phyloP scores from a whole-genome alignment of 2,113 vertebrate species.

The Oceanites oceanicus region DNA sequence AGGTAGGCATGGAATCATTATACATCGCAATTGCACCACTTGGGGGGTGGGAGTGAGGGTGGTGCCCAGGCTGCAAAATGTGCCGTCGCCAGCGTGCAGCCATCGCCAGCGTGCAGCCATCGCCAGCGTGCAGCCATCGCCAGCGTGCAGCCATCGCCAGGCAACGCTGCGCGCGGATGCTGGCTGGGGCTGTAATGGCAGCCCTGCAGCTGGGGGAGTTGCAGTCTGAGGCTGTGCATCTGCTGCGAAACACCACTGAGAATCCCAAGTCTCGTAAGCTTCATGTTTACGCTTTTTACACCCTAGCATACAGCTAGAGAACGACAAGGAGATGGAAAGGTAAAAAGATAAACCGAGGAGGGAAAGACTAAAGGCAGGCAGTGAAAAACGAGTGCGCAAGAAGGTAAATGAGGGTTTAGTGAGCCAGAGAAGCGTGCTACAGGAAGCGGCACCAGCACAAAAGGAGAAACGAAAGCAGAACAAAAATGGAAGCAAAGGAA shows the following conservation, averaged over 20 bases:
- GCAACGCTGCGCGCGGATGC: conserved; percentile 53
- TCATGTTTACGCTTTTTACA: accelerated
- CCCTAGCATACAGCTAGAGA: accelerated
- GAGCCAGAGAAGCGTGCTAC: accelerated
- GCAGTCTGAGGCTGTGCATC: neutral
- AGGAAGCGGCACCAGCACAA: neutral
- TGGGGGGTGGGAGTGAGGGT: neutral
- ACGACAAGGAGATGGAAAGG: neutral
- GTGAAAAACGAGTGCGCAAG: neutral
- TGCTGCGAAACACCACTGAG: neutral
- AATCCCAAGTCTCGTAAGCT: neutral
- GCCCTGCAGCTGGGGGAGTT: conserved; percentile 19
- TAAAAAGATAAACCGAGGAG: neutral
- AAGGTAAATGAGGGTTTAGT: neutral
- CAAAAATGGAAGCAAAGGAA: neutral
- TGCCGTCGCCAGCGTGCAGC: neutral
- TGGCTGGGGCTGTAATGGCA: conserved; percentile 25
- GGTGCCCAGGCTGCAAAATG: conserved; percentile 20
- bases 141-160: conserved; percentile 51
- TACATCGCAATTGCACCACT: neutral
- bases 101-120: neutral
- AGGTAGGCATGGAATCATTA: neutral
- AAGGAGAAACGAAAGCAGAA: neutral
- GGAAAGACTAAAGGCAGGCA: neutral
- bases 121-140: neutral